Percentiles rank a stretch among this genome's conserved stretches.
These are phyloP conservation scores for Lasioglossum pauxillum DNA, from an alignment of 2,888 invertebrate genomes.

Conservation along the genomic window DNA sequence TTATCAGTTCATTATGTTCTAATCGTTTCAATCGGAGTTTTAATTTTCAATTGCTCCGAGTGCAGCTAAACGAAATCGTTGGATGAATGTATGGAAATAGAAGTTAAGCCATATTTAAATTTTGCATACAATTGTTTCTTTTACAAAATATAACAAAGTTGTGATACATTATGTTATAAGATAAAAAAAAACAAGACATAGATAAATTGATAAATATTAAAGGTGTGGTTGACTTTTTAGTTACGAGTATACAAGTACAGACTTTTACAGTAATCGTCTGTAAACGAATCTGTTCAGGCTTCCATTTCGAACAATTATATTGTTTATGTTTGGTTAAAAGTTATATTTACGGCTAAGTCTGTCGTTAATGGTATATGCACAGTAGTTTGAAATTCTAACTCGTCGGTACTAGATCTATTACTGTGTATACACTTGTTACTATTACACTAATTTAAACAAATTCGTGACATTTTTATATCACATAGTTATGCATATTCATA, in stretches of 20 bases:
- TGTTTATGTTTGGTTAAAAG: slow-evolving; percentile 15
- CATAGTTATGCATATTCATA: neutral
- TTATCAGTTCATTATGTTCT: neutral
- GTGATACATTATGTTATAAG: slow-evolving; percentile 47
- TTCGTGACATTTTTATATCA: slow-evolving; percentile 7
- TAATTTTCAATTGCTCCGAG: slow-evolving; percentile 1
- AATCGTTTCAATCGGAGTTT: neutral
- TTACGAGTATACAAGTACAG: slow-evolving; percentile 5
- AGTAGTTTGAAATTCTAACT: slow-evolving; percentile 21
- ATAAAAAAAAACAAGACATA: slow-evolving; percentile 6
- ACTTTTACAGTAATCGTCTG: neutral
- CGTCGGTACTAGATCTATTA: neutral
- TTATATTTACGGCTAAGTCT: neutral
- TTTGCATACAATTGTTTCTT: slow-evolving; percentile 26
- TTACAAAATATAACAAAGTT: slow-evolving; percentile 36
- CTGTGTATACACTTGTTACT: slow-evolving; percentile 15
- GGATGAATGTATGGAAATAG: neutral
- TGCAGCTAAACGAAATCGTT: slow-evolving; percentile 38
- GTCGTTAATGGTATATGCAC: slow-evolving; percentile 15
- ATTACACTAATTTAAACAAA: slow-evolving; percentile 11
- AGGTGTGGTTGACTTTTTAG: slow-evolving; percentile 17
- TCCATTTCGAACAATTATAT: slow-evolving; percentile 11
- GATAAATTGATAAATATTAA: slow-evolving; percentile 8
- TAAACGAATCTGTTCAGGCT: neutral
- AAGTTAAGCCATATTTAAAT: slow-evolving; percentile 16